Base-by-base conservation (phyloP, 2,888 invertebrate species). In the Tiliacea aurago region DNA sequence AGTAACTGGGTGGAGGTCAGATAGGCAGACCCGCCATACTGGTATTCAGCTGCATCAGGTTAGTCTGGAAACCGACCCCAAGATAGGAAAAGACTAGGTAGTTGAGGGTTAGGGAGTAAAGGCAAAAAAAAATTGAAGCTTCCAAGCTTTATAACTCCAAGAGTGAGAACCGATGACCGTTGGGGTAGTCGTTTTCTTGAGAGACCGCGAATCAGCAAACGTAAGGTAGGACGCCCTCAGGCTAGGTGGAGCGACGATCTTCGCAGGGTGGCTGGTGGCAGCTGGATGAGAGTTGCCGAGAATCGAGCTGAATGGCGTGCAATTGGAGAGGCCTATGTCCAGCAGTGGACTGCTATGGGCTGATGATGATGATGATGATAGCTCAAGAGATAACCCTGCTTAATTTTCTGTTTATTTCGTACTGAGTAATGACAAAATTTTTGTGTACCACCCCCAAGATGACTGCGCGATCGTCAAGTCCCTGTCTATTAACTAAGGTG, bases 401-500 rank as follows among this genome's bases (percentile, higher is more conserved):
- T 18, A 33, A 33, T n/a, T 41, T 41, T 23, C 18, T 59, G 23
- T 28, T 47, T 49, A 47, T 70, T 23, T 61, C 37, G 7, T 43
- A 10, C 33, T 0, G 13, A 51, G 1, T 9, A 13, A 53, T 45
- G 33, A 47, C 11, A 61, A 61, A 61, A 62, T 15, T 37, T 20
- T 18, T 41, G 18, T 37, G 9, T 7, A 20, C 37, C 55, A 51
- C 15, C 59, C 66, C 55, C 53, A 65, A 70, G 64, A 78, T 79
- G 78, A 81, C 76, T 59, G 28, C 13, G 81, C 86, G 65, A 73
- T 80, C 68, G 70, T 67, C 68, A 82, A 80, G 56, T 51, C 63
- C 33, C 59, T 74, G 85, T 83, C 78, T 88, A 91, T 90, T 91
- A 91, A 86, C 79, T 83, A 43, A 43, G 80, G 78, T 91, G 92